Percentiles rank a stretch among this genome's conserved stretches.
phyloP scores from a whole-genome alignment of 2,113 vertebrate species.

The Gobio gobio region DNA sequence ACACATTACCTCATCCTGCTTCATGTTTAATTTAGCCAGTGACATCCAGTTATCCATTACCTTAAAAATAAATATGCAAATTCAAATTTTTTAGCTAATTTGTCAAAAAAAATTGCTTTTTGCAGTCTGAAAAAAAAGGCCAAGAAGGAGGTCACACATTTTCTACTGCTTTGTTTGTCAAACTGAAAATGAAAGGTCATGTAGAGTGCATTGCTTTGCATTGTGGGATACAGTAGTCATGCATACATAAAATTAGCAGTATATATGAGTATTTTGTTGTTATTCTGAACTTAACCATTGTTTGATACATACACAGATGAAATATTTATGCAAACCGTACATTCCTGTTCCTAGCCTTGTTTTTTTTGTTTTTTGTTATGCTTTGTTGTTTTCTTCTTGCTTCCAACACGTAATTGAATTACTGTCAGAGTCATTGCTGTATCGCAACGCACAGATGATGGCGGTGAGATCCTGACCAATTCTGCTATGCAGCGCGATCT shows the following conservation, averaged over 20 bases:
- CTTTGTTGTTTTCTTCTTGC: not conserved
- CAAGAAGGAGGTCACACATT: not conserved
- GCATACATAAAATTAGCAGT: not conserved
- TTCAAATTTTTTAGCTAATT: not conserved
- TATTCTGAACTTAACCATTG: not conserved
- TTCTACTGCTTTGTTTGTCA: not conserved
- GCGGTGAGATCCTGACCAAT: not conserved
- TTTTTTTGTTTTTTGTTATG: not conserved
- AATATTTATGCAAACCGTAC: constrained; percentile 12
- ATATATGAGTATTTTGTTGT: not conserved
- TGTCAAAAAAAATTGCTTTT: not conserved
- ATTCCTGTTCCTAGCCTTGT: not conserved
- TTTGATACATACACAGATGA: not conserved
- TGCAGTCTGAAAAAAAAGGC: no score
- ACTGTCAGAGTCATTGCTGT: not conserved
- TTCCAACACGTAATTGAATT: not conserved
- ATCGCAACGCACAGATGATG: not conserved
- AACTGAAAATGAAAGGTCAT: not conserved
- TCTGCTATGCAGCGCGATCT: not conserved
- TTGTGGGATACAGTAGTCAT: not conserved
- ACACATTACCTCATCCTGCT: not conserved
- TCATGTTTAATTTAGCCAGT: not conserved
- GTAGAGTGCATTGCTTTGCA: not conserved
- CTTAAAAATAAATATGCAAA: not conserved
- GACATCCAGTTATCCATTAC: not conserved